These are phyloP conservation scores for Rhabdophis nuchalis DNA, from an alignment of 2,797 vertebrate genomes.

Conservation along the genomic window DNA sequence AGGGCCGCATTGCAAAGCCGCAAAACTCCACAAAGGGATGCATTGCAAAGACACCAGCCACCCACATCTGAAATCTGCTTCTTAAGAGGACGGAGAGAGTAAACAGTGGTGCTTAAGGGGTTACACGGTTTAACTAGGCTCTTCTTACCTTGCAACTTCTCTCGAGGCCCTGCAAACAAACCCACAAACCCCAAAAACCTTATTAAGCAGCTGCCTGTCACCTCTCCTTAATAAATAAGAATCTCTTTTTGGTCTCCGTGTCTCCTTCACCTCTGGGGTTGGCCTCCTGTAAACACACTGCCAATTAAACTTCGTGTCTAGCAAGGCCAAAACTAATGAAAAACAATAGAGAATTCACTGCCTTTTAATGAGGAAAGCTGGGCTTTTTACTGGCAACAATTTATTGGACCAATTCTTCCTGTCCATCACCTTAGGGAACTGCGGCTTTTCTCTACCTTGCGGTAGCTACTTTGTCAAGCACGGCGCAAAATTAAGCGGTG, in stretches of 20 bases:
- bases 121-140: conserved; percentile 47
- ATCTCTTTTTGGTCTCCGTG: conserved; percentile 84
- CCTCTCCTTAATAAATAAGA: conserved; percentile 98
- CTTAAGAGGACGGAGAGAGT: neutral
- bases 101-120: conserved; percentile 43
- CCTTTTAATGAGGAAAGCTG: conserved; percentile 97
- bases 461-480: conserved; percentile 78
- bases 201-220: conserved; percentile 92
- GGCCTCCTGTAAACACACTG: conserved; percentile 82
- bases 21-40: neutral
- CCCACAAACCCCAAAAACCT: conserved; percentile 67
- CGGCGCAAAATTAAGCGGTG: conserved; percentile 71
- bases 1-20: neutral
- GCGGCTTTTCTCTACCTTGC: conserved; percentile 68
- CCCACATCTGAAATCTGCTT: neutral
- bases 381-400: conserved; percentile 93
- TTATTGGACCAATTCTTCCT: conserved; percentile 92
- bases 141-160: conserved; percentile 54
- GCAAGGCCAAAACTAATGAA: conserved; percentile 90
- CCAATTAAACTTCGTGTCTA: conserved; percentile 91
- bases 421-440: conserved; percentile 83
- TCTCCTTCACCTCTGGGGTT: conserved; percentile 72
- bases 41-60: neutral
- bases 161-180: conserved; percentile 47
- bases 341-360: conserved; percentile 97